Evolutionary conservation across 2,888 invertebrate genomes (phyloP).

Genomic region (Zaprionus lineosus): DNA sequence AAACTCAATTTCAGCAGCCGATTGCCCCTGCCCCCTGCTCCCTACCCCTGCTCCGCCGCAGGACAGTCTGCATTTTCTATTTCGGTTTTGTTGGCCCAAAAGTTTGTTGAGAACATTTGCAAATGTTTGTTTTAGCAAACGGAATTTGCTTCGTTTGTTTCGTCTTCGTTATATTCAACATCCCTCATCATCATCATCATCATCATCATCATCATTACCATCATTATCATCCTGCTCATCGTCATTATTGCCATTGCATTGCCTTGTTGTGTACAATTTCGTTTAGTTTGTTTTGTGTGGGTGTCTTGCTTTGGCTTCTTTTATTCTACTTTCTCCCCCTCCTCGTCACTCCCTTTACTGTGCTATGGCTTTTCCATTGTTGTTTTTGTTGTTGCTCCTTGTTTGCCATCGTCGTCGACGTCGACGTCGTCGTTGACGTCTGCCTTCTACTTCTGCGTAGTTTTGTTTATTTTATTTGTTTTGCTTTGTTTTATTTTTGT

Average conservation of each 20-base stretch:
- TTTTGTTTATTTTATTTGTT: conserved; percentile 77
- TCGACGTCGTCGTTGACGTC: conserved; percentile 58
- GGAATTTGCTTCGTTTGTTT: conserved; percentile 72
- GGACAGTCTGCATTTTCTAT: conserved; percentile 52
- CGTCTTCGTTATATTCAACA: too few relatives aligned
- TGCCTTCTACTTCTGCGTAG: conserved; percentile 72
- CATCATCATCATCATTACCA: conserved; percentile 13
- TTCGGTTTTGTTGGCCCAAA: conserved; percentile 52
- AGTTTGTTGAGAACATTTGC: conserved; percentile 78
- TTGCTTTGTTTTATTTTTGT: conserved; percentile 73
- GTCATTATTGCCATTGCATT: conserved; percentile 41
- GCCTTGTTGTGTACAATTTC: conserved; percentile 51
- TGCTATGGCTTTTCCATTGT: conserved; percentile 16
- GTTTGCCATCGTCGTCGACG: conserved; percentile 60
- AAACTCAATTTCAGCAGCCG: conserved; percentile 39
- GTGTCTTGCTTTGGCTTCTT: conserved; percentile 57
- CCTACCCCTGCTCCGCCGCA: conserved; percentile 9
- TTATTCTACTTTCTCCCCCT: conserved; percentile 27
- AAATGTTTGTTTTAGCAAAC: conserved; percentile 77
- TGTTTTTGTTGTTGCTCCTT: conserved; percentile 51
- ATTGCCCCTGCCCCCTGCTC: not conserved
- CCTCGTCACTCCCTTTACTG: conserved; percentile 23
- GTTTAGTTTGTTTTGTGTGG: conserved; percentile 40
- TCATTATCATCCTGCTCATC: not conserved
- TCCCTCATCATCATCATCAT: conserved; percentile 22